Evolutionary conservation across 2,113 vertebrate species (phyloP), one percentile per base, ranked within the genome.

Genomic region (Sebastes fasciatus): DNA sequence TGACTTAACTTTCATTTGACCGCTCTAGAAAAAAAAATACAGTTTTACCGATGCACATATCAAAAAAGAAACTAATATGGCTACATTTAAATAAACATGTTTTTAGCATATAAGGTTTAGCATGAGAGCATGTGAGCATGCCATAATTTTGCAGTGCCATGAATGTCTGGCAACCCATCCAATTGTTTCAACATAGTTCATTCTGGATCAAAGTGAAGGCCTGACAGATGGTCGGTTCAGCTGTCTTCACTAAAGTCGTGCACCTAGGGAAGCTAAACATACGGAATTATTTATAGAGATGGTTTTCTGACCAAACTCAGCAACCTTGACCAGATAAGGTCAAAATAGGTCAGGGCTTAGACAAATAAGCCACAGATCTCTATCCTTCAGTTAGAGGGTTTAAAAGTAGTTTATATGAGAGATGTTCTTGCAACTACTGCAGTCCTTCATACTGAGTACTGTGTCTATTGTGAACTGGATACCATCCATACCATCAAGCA

Each of bases 281-380:
- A 34, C 34, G 34, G 34, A 34, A 34, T 34, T 68, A 77, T 70
- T 80, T 4, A 76, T 60, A 80, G 73, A 66, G 8, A 45, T 57
- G 48, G 21, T 49, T 83, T 74, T 66, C 51, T 46, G 1, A 63
- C 12, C 42, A 16, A 77, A 73, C 34, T 34, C 34, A 34, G 34
- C 34, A 34, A 34, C 34, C 34, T 34, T 34, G 34, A 34, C 34
- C 34, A 34, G 34, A 34, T 34, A 34, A 34, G 34, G 34, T 34
- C 34, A 34, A 34, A 34, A 34, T 42, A 19, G 8, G n/a, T 60
- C 16, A 52, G 0, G 1, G 43, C 5, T 54, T 58, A 9, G 16
- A 49, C 9, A 19, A n/a, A 74, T 21, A 26, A 34, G 43, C 14
- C n/a, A 42, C 12, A 66, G 43, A 43, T 42, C 48, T 21, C 45